Evolutionary conservation across 2,888 invertebrate species (phyloP).

Genomic region (Epistrophella euchroma): DNA sequence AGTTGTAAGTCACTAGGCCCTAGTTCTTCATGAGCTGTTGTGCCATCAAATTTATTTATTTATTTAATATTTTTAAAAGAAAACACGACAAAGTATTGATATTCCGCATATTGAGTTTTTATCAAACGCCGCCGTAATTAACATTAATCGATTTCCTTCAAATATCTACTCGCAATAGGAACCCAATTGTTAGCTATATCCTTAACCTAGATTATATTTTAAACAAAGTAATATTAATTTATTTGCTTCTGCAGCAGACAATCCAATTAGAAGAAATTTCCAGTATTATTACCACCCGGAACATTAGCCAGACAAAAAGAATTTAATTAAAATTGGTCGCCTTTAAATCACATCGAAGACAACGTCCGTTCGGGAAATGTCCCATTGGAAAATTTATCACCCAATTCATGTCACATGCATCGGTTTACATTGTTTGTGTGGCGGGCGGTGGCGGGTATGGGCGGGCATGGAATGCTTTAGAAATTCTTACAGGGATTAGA

Average conservation of each 20-base stretch:
- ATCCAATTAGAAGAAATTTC: conserved; percentile 16
- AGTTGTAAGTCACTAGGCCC: no score
- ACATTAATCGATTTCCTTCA: background rate
- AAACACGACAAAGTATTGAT: no score
- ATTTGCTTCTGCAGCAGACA: conserved; percentile 13
- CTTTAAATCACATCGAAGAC: conserved; percentile 62
- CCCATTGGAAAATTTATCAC: conserved; percentile 56
- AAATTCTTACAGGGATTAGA: conserved; percentile 25
- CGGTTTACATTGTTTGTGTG: conserved; percentile 18
- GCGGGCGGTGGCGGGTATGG: no score
- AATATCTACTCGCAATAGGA: background rate
- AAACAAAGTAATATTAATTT: conserved; percentile 7
- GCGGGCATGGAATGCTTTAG: background rate
- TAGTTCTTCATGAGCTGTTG: no score
- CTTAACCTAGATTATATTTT: no score
- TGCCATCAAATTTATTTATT: no score
- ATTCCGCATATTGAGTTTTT: no score
- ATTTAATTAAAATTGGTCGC: conserved; percentile 61
- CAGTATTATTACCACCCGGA: background rate
- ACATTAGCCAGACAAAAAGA: conserved; percentile 21
- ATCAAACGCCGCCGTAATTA: no score
- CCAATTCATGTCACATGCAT: conserved; percentile 52
- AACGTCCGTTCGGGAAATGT: conserved; percentile 33
- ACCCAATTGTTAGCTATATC: background rate
- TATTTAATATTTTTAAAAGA: no score